A percentile compares a stretch with the other conserved stretches of the same genome.
Evolutionary conservation across 2,888 invertebrate species (phyloP).

Genomic region (Oscheius sp.): DNA sequence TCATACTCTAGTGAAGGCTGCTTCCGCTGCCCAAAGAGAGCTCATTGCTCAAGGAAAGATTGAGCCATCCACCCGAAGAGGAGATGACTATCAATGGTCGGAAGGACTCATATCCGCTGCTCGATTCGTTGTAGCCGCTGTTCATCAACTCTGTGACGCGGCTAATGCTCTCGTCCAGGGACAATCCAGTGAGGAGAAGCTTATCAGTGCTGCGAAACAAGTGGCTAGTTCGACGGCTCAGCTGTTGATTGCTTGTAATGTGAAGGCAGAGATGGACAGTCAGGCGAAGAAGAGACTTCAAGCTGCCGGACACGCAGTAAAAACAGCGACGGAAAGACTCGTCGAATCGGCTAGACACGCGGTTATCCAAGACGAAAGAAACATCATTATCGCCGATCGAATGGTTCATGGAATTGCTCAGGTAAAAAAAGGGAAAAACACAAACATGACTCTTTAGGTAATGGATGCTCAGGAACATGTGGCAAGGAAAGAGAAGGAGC

Average conservation of each 20-base stretch:
- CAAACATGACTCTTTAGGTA: constrained; percentile 42
- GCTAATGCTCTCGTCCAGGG: constrained; percentile 88
- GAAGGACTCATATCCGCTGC: constrained; percentile 76
- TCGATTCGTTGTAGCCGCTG: constrained; percentile 89
- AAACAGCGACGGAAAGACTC: constrained; percentile 91
- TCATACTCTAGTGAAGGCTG: constrained; percentile 92
- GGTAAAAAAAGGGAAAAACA: constrained; percentile 33
- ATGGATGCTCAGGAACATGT: constrained; percentile 77
- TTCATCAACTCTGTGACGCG: constrained; percentile 94
- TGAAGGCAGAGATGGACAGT: constrained; percentile 94
- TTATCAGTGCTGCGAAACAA: constrained; percentile 90
- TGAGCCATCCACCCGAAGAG: constrained; percentile 21
- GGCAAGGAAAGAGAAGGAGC: constrained; percentile 84
- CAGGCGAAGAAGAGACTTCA: constrained; percentile 88
- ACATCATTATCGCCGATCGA: constrained; percentile 88
- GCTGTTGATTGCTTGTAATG: constrained; percentile 95
- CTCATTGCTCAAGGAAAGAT: constrained; percentile 79
- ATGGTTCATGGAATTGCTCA: constrained; percentile 77
- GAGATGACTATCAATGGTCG: constrained; percentile 65
- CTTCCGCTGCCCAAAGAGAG: constrained; percentile 94
- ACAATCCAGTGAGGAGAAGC: constrained; percentile 82
- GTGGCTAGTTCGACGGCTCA: constrained; percentile 93
- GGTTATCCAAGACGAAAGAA: constrained; percentile 85
- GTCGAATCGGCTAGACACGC: constrained; percentile 83
- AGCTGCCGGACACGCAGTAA: constrained; percentile 70